These are phyloP conservation scores for Dicyrtomina minuta DNA, from an alignment of 2,888 invertebrate genomes.

Conservation along the genomic window DNA sequence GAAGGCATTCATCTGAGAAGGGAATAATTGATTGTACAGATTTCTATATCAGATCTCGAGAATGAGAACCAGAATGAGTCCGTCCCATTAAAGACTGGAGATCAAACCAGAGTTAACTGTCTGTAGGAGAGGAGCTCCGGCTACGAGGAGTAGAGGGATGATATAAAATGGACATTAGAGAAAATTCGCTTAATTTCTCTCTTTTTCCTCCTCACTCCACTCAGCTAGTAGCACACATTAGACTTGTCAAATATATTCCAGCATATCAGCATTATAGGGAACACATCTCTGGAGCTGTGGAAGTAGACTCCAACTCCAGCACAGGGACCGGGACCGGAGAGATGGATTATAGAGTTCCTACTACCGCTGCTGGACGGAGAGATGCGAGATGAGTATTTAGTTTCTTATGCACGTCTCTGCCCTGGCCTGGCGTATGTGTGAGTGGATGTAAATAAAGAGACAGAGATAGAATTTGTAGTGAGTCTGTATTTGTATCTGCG, in stretches of 20 bases:
- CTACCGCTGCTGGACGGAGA: too few relatives aligned
- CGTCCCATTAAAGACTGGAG: conserved; percentile 33
- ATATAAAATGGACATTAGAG: conserved; percentile 28
- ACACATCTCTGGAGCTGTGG: too few relatives aligned
- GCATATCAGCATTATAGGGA: not conserved
- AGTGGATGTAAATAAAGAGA: too few relatives aligned
- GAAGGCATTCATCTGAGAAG: conserved; percentile 34
- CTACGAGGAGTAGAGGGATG: conserved; percentile 22
- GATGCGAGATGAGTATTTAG: too few relatives aligned
- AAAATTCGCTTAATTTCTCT: conserved; percentile 39
- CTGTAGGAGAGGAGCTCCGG: not conserved
- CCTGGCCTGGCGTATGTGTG: not conserved
- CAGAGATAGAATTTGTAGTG: too few relatives aligned
- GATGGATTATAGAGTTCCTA: too few relatives aligned
- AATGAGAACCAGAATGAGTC: conserved; percentile 38
- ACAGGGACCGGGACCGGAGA: too few relatives aligned
- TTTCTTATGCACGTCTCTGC: too few relatives aligned
- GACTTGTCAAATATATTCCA: not conserved
- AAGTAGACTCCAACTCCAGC: too few relatives aligned
- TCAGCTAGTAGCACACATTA: not conserved
- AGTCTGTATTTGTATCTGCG: too few relatives aligned
- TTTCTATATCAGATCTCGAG: conserved; percentile 37
- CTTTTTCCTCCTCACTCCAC: conserved; percentile 30
- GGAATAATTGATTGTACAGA: conserved; percentile 45
- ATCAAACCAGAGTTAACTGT: conserved; percentile 20